phyloP scores from a whole-genome alignment of 2,888 invertebrate genomes.

The Danaus chrysippus region DNA sequence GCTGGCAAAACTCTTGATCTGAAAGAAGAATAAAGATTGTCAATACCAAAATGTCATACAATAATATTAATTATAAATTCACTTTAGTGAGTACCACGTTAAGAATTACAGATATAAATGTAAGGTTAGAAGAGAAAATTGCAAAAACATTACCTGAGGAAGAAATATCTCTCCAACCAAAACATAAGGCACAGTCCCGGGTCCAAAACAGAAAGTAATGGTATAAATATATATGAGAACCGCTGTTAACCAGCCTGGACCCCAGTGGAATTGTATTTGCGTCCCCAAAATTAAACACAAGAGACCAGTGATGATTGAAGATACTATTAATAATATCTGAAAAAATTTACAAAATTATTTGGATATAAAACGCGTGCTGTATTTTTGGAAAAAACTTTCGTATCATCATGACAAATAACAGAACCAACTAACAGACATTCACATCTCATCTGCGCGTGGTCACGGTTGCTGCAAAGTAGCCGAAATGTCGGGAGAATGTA shows the following conservation, averaged over 20 bases:
- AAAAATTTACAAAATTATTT: constrained; percentile 14
- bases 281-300: constrained; percentile 36
- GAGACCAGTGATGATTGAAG: constrained; percentile 33
- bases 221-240: constrained; percentile 35
- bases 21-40: constrained; percentile 21
- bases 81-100: too few species aligned
- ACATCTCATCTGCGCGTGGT: too few species aligned
- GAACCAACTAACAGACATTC: too few species aligned
- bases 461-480: too few species aligned
- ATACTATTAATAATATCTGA: constrained; percentile 38
- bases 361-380: too few species aligned
- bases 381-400: too few species aligned
- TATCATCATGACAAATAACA: too few species aligned
- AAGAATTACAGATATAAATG: background rate
- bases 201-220: constrained; percentile 24
- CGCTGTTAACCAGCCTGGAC: constrained; percentile 35
- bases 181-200: constrained; percentile 32
- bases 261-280: constrained; percentile 37
- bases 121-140: background rate
- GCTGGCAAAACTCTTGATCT: constrained; percentile 36
- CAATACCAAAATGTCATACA: background rate
- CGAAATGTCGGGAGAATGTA: too few species aligned
- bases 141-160: constrained; percentile 29
- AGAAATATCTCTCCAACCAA: constrained; percentile 33
- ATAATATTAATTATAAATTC: background rate